Conservation (phyloP, 2,797 vertebrate genomes). For the Balearica regulorum region DNA sequence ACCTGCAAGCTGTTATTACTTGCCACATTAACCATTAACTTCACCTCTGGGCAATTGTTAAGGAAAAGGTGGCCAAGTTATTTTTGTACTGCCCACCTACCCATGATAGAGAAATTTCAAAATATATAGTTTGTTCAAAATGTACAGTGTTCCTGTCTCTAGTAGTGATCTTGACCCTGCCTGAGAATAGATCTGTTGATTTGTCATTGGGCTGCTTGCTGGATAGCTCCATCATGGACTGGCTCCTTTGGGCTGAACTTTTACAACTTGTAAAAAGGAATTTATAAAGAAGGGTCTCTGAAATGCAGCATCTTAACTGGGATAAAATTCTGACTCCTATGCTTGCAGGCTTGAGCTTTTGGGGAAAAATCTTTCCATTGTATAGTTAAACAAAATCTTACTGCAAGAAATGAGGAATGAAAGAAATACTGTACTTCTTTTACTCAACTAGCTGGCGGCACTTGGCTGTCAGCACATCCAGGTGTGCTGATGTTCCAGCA, state of each 20-base stretch:
- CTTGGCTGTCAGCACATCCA: conserved; percentile 10
- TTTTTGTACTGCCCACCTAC: neutral
- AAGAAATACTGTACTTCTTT: neutral
- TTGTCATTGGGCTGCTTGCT: neutral
- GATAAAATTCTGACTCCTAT: neutral
- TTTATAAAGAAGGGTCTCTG: neutral
- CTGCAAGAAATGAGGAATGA: neutral
- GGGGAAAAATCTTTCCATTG: neutral
- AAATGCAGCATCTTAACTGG: neutral
- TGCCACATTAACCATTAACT: neutral
- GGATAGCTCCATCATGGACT: neutral
- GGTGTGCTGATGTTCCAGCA: conserved; percentile 21
- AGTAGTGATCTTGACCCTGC: neutral
- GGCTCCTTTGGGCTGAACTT: neutral
- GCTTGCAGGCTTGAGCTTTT: neutral
- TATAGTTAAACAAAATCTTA: neutral
- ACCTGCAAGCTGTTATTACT: neutral
- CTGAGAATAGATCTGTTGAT: neutral
- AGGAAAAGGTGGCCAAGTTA: neutral
- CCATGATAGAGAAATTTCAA: neutral
- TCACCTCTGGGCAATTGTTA: neutral
- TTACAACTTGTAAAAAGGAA: neutral
- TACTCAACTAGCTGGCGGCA: neutral
- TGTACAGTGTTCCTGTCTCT: neutral
- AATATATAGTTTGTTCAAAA: neutral